Evolutionary conservation across 2,888 invertebrate species (phyloP).

Genomic region (Scrobipalpa atriplicella): DNA sequence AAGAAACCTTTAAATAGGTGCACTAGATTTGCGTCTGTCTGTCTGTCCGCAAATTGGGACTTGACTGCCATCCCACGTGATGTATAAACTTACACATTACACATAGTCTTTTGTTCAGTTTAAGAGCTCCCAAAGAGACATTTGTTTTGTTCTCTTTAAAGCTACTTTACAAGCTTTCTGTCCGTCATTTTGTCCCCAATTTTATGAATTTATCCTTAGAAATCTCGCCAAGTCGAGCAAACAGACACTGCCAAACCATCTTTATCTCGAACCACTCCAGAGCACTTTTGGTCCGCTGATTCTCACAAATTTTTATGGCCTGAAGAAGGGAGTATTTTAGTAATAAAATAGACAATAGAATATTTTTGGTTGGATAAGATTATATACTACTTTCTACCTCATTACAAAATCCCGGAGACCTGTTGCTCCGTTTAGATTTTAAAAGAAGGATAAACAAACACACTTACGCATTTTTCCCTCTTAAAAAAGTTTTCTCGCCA

Average conservation of each 20-base stretch:
- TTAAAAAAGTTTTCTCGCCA: constrained; percentile 1
- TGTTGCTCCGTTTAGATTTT: not conserved
- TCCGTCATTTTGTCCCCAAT: too few species aligned
- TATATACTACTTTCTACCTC: not conserved
- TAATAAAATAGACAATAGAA: too few species aligned
- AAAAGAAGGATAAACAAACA: not conserved
- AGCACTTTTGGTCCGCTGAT: too few species aligned
- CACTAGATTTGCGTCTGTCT: constrained; percentile 52
- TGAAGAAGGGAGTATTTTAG: too few species aligned
- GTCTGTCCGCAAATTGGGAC: constrained; percentile 48
- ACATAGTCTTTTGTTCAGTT: constrained; percentile 43
- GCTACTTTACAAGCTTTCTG: not conserved
- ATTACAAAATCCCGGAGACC: not conserved
- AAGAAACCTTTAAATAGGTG: constrained; percentile 59
- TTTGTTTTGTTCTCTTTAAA: constrained; percentile 1
- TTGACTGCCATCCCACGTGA: constrained; percentile 58
- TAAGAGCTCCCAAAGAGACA: constrained; percentile 36
- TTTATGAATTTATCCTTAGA: too few species aligned
- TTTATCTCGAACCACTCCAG: too few species aligned
- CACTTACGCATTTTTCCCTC: not conserved
- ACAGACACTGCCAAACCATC: too few species aligned
- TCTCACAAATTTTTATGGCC: too few species aligned
- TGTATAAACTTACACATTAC: constrained; percentile 45
- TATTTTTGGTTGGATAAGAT: too few species aligned
- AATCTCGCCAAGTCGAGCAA: too few species aligned